These are phyloP conservation scores for Scotopteryx bipunctaria DNA, from an alignment of 2,888 invertebrate genomes.

Conservation along the genomic window DNA sequence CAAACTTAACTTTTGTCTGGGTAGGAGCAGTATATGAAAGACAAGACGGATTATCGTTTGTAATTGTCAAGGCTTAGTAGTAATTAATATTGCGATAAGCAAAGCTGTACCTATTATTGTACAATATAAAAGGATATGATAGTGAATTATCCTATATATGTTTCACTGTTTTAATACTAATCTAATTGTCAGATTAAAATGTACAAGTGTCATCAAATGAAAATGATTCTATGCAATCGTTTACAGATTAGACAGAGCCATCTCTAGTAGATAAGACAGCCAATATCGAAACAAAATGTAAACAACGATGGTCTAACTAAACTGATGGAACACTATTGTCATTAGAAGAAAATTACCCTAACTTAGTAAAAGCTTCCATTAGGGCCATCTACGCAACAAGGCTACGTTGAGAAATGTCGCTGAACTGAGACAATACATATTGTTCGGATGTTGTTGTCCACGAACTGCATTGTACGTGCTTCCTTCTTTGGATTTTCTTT, in stretches of 20 bases:
- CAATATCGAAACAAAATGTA: neutral
- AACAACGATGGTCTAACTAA: neutral
- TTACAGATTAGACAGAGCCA: too few relatives aligned
- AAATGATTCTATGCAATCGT: too few relatives aligned
- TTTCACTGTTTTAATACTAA: too few relatives aligned
- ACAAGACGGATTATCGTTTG: conserved; percentile 21
- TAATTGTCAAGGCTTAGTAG: conserved; percentile 28
- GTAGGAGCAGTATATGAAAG: conserved; percentile 22
- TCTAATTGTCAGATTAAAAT: too few relatives aligned
- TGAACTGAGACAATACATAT: conserved; percentile 33
- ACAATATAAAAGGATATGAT: conserved; percentile 4
- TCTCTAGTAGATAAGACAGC: neutral
- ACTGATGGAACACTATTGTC: conserved; percentile 10
- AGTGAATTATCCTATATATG: neutral
- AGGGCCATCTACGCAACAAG: conserved; percentile 16
- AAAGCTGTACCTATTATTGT: neutral
- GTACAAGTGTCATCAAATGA: too few relatives aligned
- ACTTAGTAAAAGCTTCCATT: conserved; percentile 28
- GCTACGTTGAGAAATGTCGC: conserved; percentile 26
- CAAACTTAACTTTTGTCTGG: conserved; percentile 30
- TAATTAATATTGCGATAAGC: conserved; percentile 24
- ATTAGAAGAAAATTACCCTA: conserved; percentile 16
- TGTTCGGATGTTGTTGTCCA: conserved; percentile 28
- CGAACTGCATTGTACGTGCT: conserved; percentile 20
- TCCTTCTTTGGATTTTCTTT: conserved; percentile 22